Evolutionary conservation across 2,888 invertebrate genomes (phyloP).

Genomic region (Muscina levida): DNA sequence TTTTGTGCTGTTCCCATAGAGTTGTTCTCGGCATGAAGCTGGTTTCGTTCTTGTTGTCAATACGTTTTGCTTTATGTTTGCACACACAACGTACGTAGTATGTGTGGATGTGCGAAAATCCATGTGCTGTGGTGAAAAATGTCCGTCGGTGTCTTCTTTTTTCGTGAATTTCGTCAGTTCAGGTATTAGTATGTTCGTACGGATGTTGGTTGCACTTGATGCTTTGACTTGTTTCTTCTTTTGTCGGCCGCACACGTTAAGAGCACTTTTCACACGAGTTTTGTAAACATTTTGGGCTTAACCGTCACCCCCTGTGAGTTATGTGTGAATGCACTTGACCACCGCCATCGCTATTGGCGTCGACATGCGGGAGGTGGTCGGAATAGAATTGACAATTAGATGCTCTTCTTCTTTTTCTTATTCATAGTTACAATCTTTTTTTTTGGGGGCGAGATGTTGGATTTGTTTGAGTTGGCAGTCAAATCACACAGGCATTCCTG

Average conservation of each 20-base stretch:
- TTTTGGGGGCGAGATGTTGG: slow-evolving; percentile 41
- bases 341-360: slow-evolving; percentile 17
- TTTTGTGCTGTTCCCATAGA: slow-evolving; percentile 30
- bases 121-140: background rate
- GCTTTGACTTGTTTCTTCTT: slow-evolving; percentile 50
- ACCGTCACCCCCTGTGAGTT: slow-evolving; percentile 3
- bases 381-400: slow-evolving; percentile 37
- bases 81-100: too few species aligned
- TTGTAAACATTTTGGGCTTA: slow-evolving; percentile 29
- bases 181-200: slow-evolving; percentile 61
- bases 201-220: slow-evolving; percentile 42
- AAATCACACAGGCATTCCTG: slow-evolving; percentile 25
- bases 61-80: slow-evolving; percentile 22
- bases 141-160: slow-evolving; percentile 34
- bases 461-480: slow-evolving; percentile 17
- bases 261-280: slow-evolving; percentile 42
- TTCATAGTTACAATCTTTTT: too few species aligned
- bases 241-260: slow-evolving; percentile 47
- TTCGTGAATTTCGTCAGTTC: slow-evolving; percentile 61
- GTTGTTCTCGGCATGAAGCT: slow-evolving; percentile 40
- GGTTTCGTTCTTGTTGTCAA: slow-evolving; percentile 34
- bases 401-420: slow-evolving; percentile 30
- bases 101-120: background rate
- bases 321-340: slow-evolving; percentile 14
- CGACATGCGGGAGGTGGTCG: slow-evolving; percentile 10